Percentiles rank a stretch among this genome's conserved stretches.
phyloP scores from a whole-genome alignment of 2,797 vertebrate genomes.

The Gila robusta region DNA sequence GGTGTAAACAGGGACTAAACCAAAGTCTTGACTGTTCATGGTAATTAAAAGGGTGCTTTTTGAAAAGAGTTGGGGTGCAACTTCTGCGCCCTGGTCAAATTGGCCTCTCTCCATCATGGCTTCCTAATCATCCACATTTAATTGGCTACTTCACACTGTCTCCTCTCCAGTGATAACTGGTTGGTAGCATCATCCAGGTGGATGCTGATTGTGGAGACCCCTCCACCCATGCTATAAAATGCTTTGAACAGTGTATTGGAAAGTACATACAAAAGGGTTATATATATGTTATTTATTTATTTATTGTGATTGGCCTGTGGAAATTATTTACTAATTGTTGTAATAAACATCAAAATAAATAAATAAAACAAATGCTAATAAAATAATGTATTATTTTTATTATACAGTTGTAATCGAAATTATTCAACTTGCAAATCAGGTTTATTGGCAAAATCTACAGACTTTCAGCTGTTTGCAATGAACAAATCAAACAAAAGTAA shows the following conservation, averaged over 20 bases:
- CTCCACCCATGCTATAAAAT: not conserved
- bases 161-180: not conserved
- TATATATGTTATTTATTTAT: not conserved
- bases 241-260: not conserved
- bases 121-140: constrained; percentile 7
- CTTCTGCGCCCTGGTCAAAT: not conserved
- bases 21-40: not conserved
- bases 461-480: too few relatives aligned
- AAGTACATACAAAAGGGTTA: not conserved
- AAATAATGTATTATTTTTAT: not conserved
- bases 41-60: constrained; percentile 22
- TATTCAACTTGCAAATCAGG: too few relatives aligned
- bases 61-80: not conserved
- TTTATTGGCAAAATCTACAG: too few relatives aligned
- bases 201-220: not conserved
- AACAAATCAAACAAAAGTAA: too few relatives aligned
- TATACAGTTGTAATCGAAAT: too few relatives aligned
- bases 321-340: not conserved
- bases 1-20: not conserved
- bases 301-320: not conserved
- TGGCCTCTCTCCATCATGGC: not conserved
- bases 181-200: not conserved
- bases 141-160: constrained; percentile 23
- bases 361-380: not conserved
- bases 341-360: not conserved